These are phyloP conservation scores for Cecropterus lyciades DNA, from an alignment of 1,140 invertebrate genomes.

Conservation along the genomic window DNA sequence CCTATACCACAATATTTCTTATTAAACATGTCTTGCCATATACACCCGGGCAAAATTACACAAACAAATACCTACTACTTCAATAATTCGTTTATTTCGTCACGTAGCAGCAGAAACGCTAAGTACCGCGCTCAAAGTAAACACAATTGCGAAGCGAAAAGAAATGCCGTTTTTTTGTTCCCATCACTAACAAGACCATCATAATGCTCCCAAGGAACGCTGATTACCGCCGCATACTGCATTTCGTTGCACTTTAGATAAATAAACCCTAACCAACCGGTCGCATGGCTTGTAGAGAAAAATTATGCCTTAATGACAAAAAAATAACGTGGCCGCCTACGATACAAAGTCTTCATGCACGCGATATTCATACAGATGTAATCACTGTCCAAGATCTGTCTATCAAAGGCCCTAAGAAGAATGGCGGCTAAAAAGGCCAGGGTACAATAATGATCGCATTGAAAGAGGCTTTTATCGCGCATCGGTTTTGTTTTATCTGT, in stretches of 20 bases:
- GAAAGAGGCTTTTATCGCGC: constrained; percentile 39
- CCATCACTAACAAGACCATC: constrained; percentile 34
- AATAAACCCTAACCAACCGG: constrained; percentile 40
- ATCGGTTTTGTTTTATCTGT: constrained; percentile 38
- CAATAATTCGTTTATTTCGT: constrained; percentile 10
- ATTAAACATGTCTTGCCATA: constrained; percentile 6
- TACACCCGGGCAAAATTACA: not conserved
- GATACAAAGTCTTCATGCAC: constrained; percentile 36
- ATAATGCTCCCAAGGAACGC: constrained; percentile 31
- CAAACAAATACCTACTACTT: not conserved
- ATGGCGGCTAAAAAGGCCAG: constrained; percentile 35
- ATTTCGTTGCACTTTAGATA: constrained; percentile 40
- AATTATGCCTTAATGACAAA: constrained; percentile 47
- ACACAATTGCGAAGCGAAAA: constrained; percentile 16
- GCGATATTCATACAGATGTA: constrained; percentile 41
- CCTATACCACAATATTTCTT: constrained; percentile 27
- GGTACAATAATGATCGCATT: constrained; percentile 41
- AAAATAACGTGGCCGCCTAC: constrained; percentile 35
- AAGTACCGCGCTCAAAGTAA: constrained; percentile 17
- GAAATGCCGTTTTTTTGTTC: constrained; percentile 21
- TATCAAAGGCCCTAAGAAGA: constrained; percentile 37
- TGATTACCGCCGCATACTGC: constrained; percentile 39
- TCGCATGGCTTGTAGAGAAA: constrained; percentile 39
- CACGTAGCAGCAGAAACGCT: constrained; percentile 22
- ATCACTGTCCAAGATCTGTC: constrained; percentile 42